phyloP scores from a whole-genome alignment of 2,888 invertebrate genomes.

The Adela reaumurella region DNA sequence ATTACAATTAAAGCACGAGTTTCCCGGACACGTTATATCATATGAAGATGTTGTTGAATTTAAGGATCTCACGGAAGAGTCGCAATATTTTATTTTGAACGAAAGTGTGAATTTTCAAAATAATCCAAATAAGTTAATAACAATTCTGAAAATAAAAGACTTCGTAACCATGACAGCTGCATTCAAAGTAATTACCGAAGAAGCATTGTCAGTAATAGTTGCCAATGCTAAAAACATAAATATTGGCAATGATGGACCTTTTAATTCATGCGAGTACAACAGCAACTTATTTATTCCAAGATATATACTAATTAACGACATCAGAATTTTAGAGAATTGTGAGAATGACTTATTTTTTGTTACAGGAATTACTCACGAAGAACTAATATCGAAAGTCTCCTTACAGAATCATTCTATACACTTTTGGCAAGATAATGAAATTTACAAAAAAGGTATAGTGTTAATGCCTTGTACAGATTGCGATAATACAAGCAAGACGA shows the following conservation, averaged over 20 bases:
- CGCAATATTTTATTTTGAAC: background rate
- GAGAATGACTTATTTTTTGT: background rate
- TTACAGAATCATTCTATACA: background rate
- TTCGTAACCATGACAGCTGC: background rate
- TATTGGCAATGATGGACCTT: background rate
- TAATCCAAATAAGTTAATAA: background rate
- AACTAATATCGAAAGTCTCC: background rate
- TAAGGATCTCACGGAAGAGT: background rate
- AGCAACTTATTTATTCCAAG: background rate
- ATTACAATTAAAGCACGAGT: too few species aligned
- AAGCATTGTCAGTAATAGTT: background rate
- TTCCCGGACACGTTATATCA: too few species aligned
- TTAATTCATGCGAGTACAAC: background rate
- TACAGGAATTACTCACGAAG: background rate
- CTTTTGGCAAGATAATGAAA: background rate
- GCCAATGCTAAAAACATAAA: background rate
- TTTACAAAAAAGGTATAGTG: background rate
- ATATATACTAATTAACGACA: background rate
- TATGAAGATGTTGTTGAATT: background rate
- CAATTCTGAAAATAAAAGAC: background rate
- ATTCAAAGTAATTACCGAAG: background rate
- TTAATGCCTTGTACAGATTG: background rate
- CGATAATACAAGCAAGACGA: too few species aligned
- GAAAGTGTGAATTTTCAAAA: background rate
- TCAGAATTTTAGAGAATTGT: background rate